A percentile compares a stretch with the other conserved stretches of the same genome.
Evolutionary conservation across 35 echinoderm and acorn worm genomes (phyloP).

Genomic region (Apostichopus californicus): DNA sequence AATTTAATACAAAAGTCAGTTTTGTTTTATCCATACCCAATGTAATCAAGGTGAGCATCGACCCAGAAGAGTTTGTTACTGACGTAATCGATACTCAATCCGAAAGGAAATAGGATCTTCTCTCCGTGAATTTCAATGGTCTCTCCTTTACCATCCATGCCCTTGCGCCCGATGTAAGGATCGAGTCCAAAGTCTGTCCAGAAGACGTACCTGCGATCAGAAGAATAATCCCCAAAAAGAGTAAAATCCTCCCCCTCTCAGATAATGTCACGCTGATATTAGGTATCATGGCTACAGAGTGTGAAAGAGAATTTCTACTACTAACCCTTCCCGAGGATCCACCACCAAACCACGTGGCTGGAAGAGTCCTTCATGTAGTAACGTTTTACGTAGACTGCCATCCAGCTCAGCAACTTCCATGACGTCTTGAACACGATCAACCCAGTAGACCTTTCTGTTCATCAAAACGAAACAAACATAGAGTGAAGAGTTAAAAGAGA

Average conservation of each 20-base stretch:
- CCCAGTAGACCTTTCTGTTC: slow-evolving; percentile 89
- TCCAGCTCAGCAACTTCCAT: slow-evolving; percentile 93
- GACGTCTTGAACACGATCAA: slow-evolving; percentile 68
- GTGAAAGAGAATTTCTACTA: background rate
- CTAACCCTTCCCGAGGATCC: slow-evolving; percentile 90
- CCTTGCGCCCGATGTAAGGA: slow-evolving; percentile 53
- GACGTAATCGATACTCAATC: slow-evolving; percentile 51
- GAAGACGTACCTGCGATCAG: slow-evolving; percentile 48
- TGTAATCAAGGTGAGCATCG: slow-evolving; percentile 67
- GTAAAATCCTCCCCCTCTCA: background rate
- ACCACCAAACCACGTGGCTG: slow-evolving; percentile 78
- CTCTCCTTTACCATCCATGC: slow-evolving; percentile 60
- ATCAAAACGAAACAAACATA: background rate
- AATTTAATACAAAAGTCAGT: too few species aligned
- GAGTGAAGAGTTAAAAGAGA: background rate
- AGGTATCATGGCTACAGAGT: background rate
- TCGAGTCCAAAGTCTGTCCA: slow-evolving; percentile 62
- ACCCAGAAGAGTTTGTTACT: slow-evolving; percentile 56
- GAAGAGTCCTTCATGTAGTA: slow-evolving; percentile 60
- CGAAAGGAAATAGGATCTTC: slow-evolving; percentile 62
- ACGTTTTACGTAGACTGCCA: slow-evolving; percentile 73
- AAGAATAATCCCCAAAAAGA: background rate
- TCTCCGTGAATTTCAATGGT: slow-evolving; percentile 43
- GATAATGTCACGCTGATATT: too few species aligned
- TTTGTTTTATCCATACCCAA: slow-evolving; percentile 42